Conservation (phyloP, 2,797 vertebrate species). For the Ctenochaetus hawaiiensis region DNA sequence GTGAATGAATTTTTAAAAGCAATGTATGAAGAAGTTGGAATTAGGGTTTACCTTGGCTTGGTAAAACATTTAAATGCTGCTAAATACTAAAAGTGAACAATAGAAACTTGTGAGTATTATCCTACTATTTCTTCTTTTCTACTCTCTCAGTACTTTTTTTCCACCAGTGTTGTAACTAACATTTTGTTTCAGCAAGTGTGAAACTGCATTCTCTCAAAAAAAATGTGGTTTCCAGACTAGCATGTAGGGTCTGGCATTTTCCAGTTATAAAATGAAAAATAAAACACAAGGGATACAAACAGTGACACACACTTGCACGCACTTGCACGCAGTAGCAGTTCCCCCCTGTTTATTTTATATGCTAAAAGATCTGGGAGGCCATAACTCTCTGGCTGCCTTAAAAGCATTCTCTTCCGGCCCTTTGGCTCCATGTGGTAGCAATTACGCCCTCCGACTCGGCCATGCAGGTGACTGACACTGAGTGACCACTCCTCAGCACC, state of each 20-base stretch:
- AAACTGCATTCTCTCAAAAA: too few species aligned
- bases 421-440: conserved; percentile 91
- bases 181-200: not conserved
- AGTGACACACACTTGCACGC: conserved; percentile 30
- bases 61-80: not conserved
- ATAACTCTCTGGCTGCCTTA: conserved; percentile 92
- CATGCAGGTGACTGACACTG: conserved; percentile 91
- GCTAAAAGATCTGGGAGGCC: conserved; percentile 91
- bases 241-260: not conserved
- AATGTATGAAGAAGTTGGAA: not conserved
- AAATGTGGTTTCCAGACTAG: not conserved
- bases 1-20: not conserved
- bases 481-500: conserved; percentile 75
- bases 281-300: conserved; percentile 43
- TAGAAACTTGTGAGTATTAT: not conserved
- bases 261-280: conserved; percentile 35
- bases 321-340: conserved; percentile 90
- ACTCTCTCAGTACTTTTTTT: not conserved
- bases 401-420: conserved; percentile 88
- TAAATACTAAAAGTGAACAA: not conserved
- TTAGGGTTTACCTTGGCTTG: not conserved
- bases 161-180: conserved; percentile 3
- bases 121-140: not conserved
- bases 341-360: conserved; percentile 89
- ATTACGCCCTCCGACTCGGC: conserved; percentile 88